Conservation (phyloP, 2,888 invertebrate species). For the Drosophila multiciliata region DNA sequence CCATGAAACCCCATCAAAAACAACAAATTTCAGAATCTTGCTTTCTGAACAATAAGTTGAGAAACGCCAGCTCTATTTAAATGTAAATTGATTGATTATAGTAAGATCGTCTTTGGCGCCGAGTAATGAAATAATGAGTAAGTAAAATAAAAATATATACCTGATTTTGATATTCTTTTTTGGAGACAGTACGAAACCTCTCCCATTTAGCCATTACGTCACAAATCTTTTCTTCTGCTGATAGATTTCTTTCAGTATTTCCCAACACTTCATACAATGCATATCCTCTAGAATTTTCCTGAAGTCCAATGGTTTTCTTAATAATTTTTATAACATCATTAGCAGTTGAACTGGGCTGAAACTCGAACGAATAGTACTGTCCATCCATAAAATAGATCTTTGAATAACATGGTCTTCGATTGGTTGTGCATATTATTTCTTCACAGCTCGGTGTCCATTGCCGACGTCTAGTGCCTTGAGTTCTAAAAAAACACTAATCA, state of each 20-base stretch:
- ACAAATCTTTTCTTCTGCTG: conserved; percentile 94
- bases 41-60: not conserved
- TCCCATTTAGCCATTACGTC: conserved; percentile 99
- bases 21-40: not conserved
- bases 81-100: not conserved
- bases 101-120: not conserved
- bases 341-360: conserved; percentile 96
- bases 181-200: conserved; percentile 91
- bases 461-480: conserved; percentile 91
- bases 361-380: conserved; percentile 97
- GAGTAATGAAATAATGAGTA: not conserved
- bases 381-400: conserved; percentile 97
- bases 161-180: conserved; percentile 85
- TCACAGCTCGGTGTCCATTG: conserved; percentile 96
- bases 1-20: too few species aligned
- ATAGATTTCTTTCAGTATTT: conserved; percentile 93
- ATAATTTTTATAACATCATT: conserved; percentile 95
- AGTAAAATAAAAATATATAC: conserved; percentile 51
- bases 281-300: conserved; percentile 88
- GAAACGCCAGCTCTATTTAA: not conserved
- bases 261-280: conserved; percentile 97
- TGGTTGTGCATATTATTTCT: conserved; percentile 96
- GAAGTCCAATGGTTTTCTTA: conserved; percentile 93
- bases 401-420: conserved; percentile 95
- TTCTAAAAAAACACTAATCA: conserved; percentile 88